Percentiles rank a stretch among this genome's conserved stretches.
phyloP scores from a whole-genome alignment of 2,113 vertebrate genomes.

The Regulus satrapa region DNA sequence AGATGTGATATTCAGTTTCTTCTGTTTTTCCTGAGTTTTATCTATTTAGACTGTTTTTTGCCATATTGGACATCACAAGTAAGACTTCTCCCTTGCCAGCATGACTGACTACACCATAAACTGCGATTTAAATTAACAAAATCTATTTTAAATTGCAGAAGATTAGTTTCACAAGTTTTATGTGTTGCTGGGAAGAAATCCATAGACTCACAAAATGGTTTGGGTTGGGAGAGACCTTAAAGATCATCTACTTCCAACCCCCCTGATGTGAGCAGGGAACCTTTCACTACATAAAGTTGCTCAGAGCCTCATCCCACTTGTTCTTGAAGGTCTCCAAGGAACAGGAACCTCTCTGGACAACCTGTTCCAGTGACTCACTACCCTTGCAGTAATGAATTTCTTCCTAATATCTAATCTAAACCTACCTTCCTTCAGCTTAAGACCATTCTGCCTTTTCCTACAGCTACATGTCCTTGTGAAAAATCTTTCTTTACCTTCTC shows the following conservation, averaged over 20 bases:
- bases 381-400: not conserved
- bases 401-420: not conserved
- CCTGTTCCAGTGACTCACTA: not conserved
- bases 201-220: not conserved
- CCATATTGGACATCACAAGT: not conserved
- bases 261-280: not conserved
- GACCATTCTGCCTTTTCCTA: not conserved
- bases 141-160: not conserved
- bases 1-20: not conserved
- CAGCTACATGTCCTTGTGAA: not conserved
- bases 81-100: not conserved
- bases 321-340: not conserved
- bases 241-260: not conserved
- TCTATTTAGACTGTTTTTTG: not conserved
- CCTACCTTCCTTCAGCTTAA: not conserved
- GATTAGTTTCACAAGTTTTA: not conserved
- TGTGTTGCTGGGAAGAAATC: not conserved
- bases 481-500: not conserved
- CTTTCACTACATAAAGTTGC: not conserved
- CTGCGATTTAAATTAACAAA: not conserved
- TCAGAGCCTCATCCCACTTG: not conserved
- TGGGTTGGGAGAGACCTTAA: not conserved
- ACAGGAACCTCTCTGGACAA: not conserved
- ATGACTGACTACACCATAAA: not conserved
- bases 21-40: not conserved